Conservation (phyloP, 2,797 vertebrate genomes). For the Setipinna tenuifilis region DNA sequence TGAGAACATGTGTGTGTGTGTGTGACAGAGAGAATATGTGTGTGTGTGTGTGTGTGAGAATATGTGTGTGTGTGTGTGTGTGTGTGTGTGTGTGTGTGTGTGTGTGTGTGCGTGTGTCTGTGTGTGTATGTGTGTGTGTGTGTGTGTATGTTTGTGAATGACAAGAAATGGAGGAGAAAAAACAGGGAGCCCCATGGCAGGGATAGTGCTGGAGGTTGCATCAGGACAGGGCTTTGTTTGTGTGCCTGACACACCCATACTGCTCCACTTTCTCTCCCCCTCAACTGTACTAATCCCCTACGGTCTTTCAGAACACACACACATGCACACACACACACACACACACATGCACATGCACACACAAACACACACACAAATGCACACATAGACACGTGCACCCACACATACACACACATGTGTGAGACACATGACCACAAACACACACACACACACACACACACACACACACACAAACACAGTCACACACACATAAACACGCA, state of each 20-base stretch:
- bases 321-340: too few relatives aligned
- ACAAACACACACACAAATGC: too few relatives aligned
- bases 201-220: not conserved
- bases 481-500: too few relatives aligned
- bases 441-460: too few relatives aligned
- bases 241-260: not conserved
- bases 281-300: not conserved
- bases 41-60: not conserved
- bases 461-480: too few relatives aligned
- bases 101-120: not conserved
- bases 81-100: not conserved
- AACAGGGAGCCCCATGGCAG: not conserved
- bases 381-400: too few relatives aligned
- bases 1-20: not conserved
- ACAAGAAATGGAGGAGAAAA: not conserved
- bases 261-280: not conserved
- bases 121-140: slow-evolving; percentile 1
- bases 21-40: too few relatives aligned
- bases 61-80: too few relatives aligned
- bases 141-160: not conserved
- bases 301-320: too few relatives aligned
- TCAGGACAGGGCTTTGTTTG: not conserved
- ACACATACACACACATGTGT: too few relatives aligned
- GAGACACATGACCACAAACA: too few relatives aligned
- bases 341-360: too few relatives aligned